phyloP scores from a whole-genome alignment of 1,140 invertebrate species.

The Helicoverpa zea region DNA sequence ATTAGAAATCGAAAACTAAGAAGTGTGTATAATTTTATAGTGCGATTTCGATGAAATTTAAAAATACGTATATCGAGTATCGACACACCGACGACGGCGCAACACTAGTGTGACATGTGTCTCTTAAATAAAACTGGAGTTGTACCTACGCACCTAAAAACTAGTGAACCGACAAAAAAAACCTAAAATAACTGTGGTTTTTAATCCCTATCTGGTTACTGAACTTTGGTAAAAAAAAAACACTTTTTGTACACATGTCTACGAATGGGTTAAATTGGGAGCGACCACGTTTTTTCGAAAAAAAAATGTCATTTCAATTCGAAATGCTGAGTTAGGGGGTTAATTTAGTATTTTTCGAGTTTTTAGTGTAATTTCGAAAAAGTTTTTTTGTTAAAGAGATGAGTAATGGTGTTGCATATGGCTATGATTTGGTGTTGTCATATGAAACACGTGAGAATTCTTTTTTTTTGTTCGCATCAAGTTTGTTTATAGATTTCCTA shows the following conservation, averaged over 20 bases:
- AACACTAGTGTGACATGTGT: slow-evolving; percentile 78
- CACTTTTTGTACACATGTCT: slow-evolving; percentile 78
- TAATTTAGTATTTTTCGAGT: slow-evolving; percentile 79
- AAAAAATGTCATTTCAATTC: slow-evolving; percentile 83
- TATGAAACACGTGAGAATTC: slow-evolving; percentile 79
- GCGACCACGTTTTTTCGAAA: slow-evolving; percentile 62
- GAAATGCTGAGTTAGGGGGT: slow-evolving; percentile 83
- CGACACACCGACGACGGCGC: neutral
- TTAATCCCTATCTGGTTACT: slow-evolving; percentile 85
- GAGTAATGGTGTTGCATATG: slow-evolving; percentile 78
- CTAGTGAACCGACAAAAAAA: slow-evolving; percentile 82
- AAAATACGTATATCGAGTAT: no score
- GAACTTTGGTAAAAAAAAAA: slow-evolving; percentile 74
- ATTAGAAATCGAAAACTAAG: no score
- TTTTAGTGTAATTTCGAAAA: slow-evolving; percentile 65
- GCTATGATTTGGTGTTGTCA: slow-evolving; percentile 73
- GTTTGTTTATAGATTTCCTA: slow-evolving; percentile 55
- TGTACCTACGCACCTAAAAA: slow-evolving; percentile 79
- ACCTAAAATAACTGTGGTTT: slow-evolving; percentile 82
- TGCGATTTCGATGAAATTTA: no score
- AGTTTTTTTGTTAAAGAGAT: slow-evolving; percentile 67
- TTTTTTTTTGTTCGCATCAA: slow-evolving; percentile 61
- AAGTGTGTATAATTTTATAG: no score
- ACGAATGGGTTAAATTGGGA: slow-evolving; percentile 81
- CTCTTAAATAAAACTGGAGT: slow-evolving; percentile 83